Evolutionary conservation across 2,888 invertebrate genomes (phyloP).

Genomic region (Tridacna gigas): DNA sequence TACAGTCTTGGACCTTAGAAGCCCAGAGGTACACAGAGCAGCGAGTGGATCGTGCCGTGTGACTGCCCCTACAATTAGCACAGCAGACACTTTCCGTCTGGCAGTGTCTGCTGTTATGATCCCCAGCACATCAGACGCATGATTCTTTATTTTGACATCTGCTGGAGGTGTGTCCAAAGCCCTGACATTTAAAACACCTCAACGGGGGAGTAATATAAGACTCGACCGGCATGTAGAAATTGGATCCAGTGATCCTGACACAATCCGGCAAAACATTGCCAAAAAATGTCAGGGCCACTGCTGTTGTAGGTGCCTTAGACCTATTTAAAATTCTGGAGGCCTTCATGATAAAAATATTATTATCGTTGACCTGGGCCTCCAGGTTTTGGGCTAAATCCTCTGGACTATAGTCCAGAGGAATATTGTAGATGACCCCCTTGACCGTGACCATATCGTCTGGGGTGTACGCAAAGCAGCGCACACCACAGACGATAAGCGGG

Average conservation of each 20-base stretch:
- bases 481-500: too few relatives aligned
- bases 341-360: neutral
- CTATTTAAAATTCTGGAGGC: neutral
- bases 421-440: too few relatives aligned
- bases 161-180: neutral
- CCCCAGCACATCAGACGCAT: neutral
- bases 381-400: neutral
- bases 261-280: neutral
- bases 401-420: too few relatives aligned
- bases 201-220: neutral
- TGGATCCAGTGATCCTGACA: neutral
- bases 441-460: too few relatives aligned
- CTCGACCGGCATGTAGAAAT: neutral
- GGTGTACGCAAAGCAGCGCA: too few relatives aligned
- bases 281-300: neutral
- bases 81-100: neutral
- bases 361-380: neutral
- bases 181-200: neutral
- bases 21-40: neutral
- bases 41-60: neutral
- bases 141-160: slow-evolving; percentile 7
- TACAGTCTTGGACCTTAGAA: neutral
- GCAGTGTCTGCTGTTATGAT: neutral
- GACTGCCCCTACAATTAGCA: slow-evolving; percentile 1
- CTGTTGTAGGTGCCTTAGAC: neutral